Evolutionary conservation across 2,888 invertebrate genomes (phyloP), one percentile per base, ranked within the genome.

Genomic region (Protophormia terraenovae): DNA sequence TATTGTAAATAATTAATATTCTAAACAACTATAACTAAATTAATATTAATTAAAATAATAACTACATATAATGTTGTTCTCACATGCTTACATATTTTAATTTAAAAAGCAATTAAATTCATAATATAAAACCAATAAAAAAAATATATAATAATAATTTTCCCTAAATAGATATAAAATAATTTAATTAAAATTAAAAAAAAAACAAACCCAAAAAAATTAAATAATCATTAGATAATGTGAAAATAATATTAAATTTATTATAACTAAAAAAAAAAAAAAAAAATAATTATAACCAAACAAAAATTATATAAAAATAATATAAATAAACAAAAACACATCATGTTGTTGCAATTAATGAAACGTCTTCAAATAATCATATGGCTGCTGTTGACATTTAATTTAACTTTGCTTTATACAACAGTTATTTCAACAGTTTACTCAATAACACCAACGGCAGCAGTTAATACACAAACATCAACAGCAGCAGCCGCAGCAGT

Each of bases 381-480:
- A 22, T 83, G 82, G 82, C 76, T 83, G 71, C 35, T 77, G 55
- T 71, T 83, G 76, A 83, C 82, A 72, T 76, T 83, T 66, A 64
- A 83, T 83, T 83, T 77, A 64, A 83, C 71, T 71, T 71, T 55
- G 2, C 35, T 83, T 4, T 58, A 47, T 71, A 29, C 82, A 83
- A 83, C 77, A 64, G 66, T 71, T 55, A 38, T 77, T 16, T 55
- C 82, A 71, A 72, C 71, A 45, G 62, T 82, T 35, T 55, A 24
- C 55, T 27, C 45, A 47, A 32, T 19, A 35, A 64, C 67, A 69
- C 60, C 62, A 29, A 75, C 41, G 35, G 8, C 35, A 7, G 22
- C 47, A 53, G 32, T 27, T 47, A 16, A 58, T 53, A 38, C 71
- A 29, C 14, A 45, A 47, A 50, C 10, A 41, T 22, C 16, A 67